Base-by-base conservation (phyloP, 2,113 vertebrate species). In the Strix aluco region DNA sequence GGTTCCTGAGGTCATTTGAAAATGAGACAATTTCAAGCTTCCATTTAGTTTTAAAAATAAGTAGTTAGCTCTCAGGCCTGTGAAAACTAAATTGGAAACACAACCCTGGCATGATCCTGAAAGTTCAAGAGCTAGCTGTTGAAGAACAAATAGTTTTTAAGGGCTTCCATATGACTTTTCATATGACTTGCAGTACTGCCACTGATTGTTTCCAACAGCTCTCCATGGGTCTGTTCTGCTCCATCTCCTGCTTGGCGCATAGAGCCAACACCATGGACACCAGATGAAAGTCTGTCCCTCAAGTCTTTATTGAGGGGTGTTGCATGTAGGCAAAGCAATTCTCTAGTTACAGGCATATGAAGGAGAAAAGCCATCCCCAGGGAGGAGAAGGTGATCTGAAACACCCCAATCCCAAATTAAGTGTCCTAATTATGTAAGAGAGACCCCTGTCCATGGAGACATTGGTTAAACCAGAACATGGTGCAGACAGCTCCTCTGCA, bases 11-110 rank as follows among this genome's bases (percentile, higher is more conserved):
- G 20, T 85, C 55, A 26, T 85, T 75, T 80, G 49, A 89, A 49
- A 73, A 82, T 22, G 20, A 92, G 54, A 85, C 15, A 67, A 52
- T 46, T 71, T 54, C 73, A 88, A 78, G 32, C 18, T 75, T 88
- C 23, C 42, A 36, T 70, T 69, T 77, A 27, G 85, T 80, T 88
- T 25, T 40, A 58, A 66, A 91, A 85, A 11, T 46, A 75, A 66
- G 81, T 62, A 82, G 54, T 46, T 89, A 87, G 46, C 10, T 74
- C 66, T 81, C 57, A 89, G 58, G 44, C 44, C 30, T 70, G 36
- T 89, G 81, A 71, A 87, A 94, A 91, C 61, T 87, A 95, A 89
- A 89, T 80, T 80, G 4, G 54, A 86, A 97, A 63, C 49, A 89
- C 49, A 92, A 49, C 25, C 30, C 59, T 81, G 69, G 47, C 36